A percentile compares a stretch with the other conserved stretches of the same genome.
Evolutionary conservation across 2,797 vertebrate species (phyloP).

Genomic region (Bradypodion pumilum): DNA sequence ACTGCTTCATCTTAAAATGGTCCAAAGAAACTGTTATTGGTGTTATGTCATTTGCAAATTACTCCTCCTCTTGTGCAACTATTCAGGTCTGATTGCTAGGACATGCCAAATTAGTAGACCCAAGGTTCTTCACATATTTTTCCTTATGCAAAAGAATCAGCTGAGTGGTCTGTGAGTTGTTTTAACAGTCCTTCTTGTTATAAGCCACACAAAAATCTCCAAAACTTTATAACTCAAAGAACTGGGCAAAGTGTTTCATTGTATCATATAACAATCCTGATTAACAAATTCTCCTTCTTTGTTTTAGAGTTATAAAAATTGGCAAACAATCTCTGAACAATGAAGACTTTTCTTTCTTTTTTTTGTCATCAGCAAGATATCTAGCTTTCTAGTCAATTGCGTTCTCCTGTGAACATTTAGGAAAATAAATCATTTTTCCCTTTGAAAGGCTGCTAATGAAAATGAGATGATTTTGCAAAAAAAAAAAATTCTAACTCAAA

Average conservation of each 20-base stretch:
- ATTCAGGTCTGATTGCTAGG: background rate
- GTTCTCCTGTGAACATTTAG: conserved; percentile 29
- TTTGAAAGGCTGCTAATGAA: conserved; percentile 39
- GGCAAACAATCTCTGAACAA: background rate
- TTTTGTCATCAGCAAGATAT: conserved; percentile 26
- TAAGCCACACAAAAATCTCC: background rate
- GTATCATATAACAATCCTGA: background rate
- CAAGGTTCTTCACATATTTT: background rate
- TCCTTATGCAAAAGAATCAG: background rate
- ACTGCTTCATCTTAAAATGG: too few relatives aligned
- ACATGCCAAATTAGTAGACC: background rate
- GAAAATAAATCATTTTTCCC: conserved; percentile 55
- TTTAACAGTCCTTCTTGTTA: background rate
- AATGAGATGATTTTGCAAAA: conserved; percentile 37
- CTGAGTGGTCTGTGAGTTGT: background rate
- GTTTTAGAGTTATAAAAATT: background rate
- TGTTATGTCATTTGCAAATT: background rate
- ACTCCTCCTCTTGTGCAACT: background rate
- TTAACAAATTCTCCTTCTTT: background rate
- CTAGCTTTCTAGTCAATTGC: conserved; percentile 19
- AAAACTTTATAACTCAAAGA: background rate
- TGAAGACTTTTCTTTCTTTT: conserved; percentile 1
- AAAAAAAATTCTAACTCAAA: conserved; percentile 38
- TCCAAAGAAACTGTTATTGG: too few relatives aligned
- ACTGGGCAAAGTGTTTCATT: background rate